Percentiles rank a stretch among this genome's conserved stretches.
phyloP scores from a whole-genome alignment of 2,888 invertebrate species.

The Craniophora ligustri region DNA sequence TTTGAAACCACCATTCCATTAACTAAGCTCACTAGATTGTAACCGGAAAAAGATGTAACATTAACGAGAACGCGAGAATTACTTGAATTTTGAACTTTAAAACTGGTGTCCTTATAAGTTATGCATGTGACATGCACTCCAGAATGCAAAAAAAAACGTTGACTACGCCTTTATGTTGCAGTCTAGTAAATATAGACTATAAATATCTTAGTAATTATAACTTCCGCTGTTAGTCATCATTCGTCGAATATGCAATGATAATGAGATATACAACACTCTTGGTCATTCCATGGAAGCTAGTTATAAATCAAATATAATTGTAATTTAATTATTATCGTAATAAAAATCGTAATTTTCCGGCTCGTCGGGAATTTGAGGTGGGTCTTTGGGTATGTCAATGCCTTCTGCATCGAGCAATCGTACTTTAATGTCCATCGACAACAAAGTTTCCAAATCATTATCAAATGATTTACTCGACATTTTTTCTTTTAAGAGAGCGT shows the following conservation, averaged over 20 bases:
- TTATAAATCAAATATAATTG: constrained; percentile 10
- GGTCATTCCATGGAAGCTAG: constrained; percentile 30
- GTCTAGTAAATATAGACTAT: constrained; percentile 22
- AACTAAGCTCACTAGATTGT: constrained; percentile 21
- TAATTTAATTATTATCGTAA: constrained; percentile 90
- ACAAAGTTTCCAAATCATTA: constrained; percentile 96
- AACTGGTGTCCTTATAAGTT: not conserved
- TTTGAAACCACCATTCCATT: constrained; percentile 35
- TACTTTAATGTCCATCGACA: constrained; percentile 99
- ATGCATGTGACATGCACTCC: not conserved
- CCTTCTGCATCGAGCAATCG: constrained; percentile 98
- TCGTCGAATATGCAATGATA: constrained; percentile 16
- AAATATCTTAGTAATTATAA: constrained; percentile 27
- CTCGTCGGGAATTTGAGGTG: constrained; percentile 96
- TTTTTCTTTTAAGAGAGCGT: constrained; percentile 94
- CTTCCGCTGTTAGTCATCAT: constrained; percentile 22
- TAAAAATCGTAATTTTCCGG: constrained; percentile 97
- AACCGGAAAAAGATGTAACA: not conserved
- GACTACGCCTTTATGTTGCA: not conserved
- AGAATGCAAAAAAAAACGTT: not conserved
- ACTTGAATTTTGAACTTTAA: not conserved
- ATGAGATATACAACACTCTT: not conserved
- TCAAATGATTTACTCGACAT: constrained; percentile 97
- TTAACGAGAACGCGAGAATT: not conserved
- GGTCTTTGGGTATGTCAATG: constrained; percentile 97